Evolutionary conservation across 2,113 vertebrate genomes (phyloP).

Genomic region (Coryphaenoides rupestris): DNA sequence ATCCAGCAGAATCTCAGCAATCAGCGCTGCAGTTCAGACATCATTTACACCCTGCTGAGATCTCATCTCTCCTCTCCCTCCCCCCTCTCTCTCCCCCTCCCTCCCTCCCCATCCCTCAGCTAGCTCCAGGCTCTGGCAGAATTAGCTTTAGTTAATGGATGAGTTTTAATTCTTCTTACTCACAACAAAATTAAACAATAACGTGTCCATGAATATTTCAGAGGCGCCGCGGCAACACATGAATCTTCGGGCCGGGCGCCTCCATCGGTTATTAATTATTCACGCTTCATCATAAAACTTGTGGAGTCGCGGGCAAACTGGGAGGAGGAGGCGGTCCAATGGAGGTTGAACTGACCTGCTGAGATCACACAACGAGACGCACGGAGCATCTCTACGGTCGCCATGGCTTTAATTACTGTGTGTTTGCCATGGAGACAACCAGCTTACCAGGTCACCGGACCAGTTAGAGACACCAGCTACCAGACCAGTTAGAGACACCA

Average conservation of each 20-base stretch:
- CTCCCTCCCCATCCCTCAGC: slow-evolving; percentile 27
- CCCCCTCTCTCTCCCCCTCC: slow-evolving; percentile 43
- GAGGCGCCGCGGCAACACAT: slow-evolving; percentile 51
- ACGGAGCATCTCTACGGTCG: too few species aligned
- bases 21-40: slow-evolving; percentile 56
- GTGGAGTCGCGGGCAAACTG: too few species aligned
- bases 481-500: too few species aligned
- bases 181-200: slow-evolving; percentile 75
- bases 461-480: too few species aligned
- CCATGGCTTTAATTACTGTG: too few species aligned
- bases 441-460: too few species aligned
- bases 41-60: slow-evolving; percentile 59
- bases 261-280: slow-evolving; percentile 68
- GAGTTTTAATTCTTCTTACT: slow-evolving; percentile 73
- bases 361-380: too few species aligned
- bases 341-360: background rate
- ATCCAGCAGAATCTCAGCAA: slow-evolving; percentile 38
- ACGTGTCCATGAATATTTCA: slow-evolving; percentile 74
- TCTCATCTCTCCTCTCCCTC: slow-evolving; percentile 61
- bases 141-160: slow-evolving; percentile 70
- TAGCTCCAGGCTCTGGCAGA: slow-evolving; percentile 51
- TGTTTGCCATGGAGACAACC: too few species aligned
- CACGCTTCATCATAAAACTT: slow-evolving; percentile 50
- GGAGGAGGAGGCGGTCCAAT: too few species aligned
- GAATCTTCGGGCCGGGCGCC: slow-evolving; percentile 42